Base-by-base conservation (phyloP, 2,797 vertebrate genomes). In the Hylomyscus alleni region DNA sequence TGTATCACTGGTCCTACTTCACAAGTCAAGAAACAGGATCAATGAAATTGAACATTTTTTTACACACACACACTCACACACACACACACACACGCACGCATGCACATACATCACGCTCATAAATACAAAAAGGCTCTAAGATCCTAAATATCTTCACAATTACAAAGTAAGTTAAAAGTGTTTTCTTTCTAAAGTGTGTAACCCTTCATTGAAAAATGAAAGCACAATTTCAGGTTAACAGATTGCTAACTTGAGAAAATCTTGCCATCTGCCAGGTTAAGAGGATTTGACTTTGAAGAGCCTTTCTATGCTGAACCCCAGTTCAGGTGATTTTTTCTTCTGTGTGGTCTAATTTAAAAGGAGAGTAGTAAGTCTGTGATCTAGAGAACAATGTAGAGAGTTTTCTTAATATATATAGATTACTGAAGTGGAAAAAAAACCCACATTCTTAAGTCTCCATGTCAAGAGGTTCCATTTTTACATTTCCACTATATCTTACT, bases 31-130 rank as follows among this genome's bases (percentile, higher is more conserved):
- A 92, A 87, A 81, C 73, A 1, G 24, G 17, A 56, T 89, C 26
- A 69, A 34, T 47, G 34, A 90, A n/a, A 95, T 60, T 73, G 56
- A 93, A 56, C 65, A 75, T 80, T 67, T 94, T 85, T 85, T 17
- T 24, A 56, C 54, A 56, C 34, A 81, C 11, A 47, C 20, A 24
- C 62, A 52, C 44, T 67, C 12, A 65, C 2, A 83, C 15, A 62
- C 4, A 83, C 37, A 62, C 24, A 62, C 14, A 37, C 8, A 56
- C 5, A 56, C 77, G 54, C 31, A 80, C 31, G 54, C 5, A 56
- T 6, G 56, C 78, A 56, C 52, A 15, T 24, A 58, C 7, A 6
- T n/a, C 56, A 83, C 11, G 15, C 37, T 14, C 6, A 52, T 87
- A 88, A 88, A 58, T 15, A 47, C 24, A 76, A 60, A 91, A 89